Base-by-base conservation (phyloP, 2,113 vertebrate species). In the Centropus bengalensis region DNA sequence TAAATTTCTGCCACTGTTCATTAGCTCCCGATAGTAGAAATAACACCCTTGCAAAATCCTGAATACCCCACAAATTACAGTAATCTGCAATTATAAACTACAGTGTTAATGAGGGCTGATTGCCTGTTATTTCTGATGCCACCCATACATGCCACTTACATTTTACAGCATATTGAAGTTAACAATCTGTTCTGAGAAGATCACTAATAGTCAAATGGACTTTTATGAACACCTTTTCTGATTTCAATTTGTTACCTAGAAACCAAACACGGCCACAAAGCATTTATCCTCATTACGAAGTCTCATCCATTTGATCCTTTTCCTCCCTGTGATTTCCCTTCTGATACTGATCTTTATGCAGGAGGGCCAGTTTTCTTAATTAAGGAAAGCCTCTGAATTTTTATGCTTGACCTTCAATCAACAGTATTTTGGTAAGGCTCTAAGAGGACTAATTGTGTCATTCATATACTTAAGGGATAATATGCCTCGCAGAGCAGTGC, bases 81-180 rank as follows among this genome's bases (percentile, higher is more conserved):
- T n/a, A 85, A 96, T 59, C 95, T 82, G 90, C 94, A 97, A 97
- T 97, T 97, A 97, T 92, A 94, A 97, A 52, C 94, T 80, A 54
- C 83, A 36, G 86, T 51, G 96, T 96, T 97, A 97, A 97, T 95
- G 96, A 97, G 89, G 13, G 45, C 67, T 97, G 96, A 96, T 97
- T 97, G 96, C 94, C 86, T 60, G 69, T 55, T 68, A 69, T 94
- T 92, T 82, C 86, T 42, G 85, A 94, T 58, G 91, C 92, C 95
- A 96, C 94, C 95, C 44, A 82, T 87, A 95, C 91, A 82, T 20
- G 80, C 86, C 83, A 79, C 86, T 96, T 96, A 62, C 23, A 20
- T 70, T 93, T 94, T 74, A 75, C 86, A 92, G 83, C 88, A 7
- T 36, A 10, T 78, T 36, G 88, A 77, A 89, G 86, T 51, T 70